Conservation (phyloP, 2,797 vertebrate species). For the Oreortyx pictus region DNA sequence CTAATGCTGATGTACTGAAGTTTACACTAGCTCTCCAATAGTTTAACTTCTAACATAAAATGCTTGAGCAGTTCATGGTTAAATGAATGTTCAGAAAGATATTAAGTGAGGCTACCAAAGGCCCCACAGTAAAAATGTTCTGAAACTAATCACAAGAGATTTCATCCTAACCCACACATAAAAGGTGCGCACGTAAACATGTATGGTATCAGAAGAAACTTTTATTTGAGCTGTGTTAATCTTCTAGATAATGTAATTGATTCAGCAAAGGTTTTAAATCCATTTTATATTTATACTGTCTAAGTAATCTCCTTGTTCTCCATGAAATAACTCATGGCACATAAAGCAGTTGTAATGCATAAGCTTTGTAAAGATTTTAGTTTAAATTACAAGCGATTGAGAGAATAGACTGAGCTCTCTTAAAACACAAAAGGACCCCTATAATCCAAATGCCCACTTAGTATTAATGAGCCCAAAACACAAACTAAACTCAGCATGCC, state of each 20-base stretch:
- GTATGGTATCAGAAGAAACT: not conserved
- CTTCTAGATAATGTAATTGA: fast-evolving
- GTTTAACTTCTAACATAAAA: not conserved
- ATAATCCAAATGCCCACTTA: not conserved
- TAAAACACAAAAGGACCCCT: not conserved
- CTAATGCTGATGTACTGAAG: not conserved
- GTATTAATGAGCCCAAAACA: not conserved
- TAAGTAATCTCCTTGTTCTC: not conserved
- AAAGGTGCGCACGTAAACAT: not conserved
- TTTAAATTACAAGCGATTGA: fast-evolving
- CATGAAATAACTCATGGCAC: not conserved
- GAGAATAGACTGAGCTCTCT: not conserved
- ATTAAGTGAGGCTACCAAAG: not conserved
- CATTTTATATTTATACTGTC: not conserved
- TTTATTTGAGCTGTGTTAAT: not conserved
- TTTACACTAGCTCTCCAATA: not conserved
- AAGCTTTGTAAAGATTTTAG: fast-evolving
- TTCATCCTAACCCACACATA: not conserved
- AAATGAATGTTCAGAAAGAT: not conserved
- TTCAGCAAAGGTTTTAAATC: not conserved
- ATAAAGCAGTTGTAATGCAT: not conserved
- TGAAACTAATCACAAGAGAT: not conserved
- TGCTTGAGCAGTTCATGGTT: not conserved
- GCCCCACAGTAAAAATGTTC: not conserved
- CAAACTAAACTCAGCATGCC: not conserved